phyloP scores from a whole-genome alignment of 2,888 invertebrate genomes.

The Deilephila porcellus region DNA sequence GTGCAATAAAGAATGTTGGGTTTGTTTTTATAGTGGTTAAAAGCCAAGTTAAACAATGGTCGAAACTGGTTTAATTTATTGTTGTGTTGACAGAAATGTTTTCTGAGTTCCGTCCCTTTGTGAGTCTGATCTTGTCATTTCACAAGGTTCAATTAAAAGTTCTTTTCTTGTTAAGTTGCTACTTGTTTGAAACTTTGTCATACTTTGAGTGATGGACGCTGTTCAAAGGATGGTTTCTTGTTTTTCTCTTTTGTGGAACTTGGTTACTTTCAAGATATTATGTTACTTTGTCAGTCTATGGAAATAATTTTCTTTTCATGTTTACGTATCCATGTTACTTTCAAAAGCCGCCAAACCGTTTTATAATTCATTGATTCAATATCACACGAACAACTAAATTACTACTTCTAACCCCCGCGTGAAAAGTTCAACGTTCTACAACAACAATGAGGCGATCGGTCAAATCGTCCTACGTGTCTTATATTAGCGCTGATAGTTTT shows the following conservation, averaged over 20 bases:
- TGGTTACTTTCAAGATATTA: not conserved
- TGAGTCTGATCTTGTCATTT: not conserved
- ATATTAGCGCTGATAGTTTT: conserved; percentile 1
- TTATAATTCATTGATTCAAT: not conserved
- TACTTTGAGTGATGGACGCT: not conserved
- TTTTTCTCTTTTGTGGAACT: not conserved
- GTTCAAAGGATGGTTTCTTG: not conserved
- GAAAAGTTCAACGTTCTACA: not conserved
- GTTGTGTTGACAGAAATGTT: not conserved
- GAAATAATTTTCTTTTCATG: no score
- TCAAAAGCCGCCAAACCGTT: not conserved
- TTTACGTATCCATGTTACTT: no score
- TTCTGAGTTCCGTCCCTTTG: not conserved
- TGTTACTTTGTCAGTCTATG: no score
- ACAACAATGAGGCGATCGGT: conserved; percentile 15
- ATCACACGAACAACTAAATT: not conserved
- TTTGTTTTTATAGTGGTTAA: conserved; percentile 5
- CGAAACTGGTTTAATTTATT: conserved; percentile 6
- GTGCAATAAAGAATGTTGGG: not conserved
- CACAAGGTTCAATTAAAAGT: not conserved
- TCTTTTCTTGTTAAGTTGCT: not conserved
- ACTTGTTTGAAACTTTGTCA: not conserved
- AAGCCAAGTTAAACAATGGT: not conserved
- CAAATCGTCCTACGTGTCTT: conserved; percentile 13
- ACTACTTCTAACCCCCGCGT: not conserved